A percentile compares a stretch with the other conserved stretches of the same genome.
Conservation (phyloP, 92 coral and sea anemone genomes). For the Palythoa caribaeorum region DNA sequence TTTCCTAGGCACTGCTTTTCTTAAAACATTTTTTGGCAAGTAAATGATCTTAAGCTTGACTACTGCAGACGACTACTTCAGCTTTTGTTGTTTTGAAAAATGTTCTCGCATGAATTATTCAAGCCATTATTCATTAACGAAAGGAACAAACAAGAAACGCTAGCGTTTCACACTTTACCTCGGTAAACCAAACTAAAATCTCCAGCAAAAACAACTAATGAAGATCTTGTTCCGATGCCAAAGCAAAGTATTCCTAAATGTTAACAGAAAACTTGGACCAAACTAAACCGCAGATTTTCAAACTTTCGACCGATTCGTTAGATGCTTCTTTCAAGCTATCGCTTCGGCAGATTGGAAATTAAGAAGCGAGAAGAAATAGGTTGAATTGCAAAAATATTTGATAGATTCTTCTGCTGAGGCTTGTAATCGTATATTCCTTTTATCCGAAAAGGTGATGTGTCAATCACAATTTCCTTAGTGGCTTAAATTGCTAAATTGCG, state of each 20-base stretch:
- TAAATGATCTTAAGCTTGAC: background rate
- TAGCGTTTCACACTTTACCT: conserved; percentile 34
- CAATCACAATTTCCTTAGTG: background rate
- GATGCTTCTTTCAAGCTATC: background rate
- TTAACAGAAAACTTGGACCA: background rate
- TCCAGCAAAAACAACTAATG: background rate
- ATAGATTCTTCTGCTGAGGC: conserved; percentile 9
- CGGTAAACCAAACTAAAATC: background rate
- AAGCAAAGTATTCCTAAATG: background rate
- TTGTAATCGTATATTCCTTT: conserved; percentile 10
- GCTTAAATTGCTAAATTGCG: conserved; percentile 33
- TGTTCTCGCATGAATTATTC: conserved; percentile 32
- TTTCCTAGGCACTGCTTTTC: background rate
- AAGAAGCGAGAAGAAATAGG: background rate
- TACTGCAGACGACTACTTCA: background rate
- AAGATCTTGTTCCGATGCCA: background rate
- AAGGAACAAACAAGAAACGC: conserved; percentile 26
- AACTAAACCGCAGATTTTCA: background rate
- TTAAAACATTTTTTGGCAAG: background rate
- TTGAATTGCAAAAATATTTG: background rate
- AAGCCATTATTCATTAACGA: background rate
- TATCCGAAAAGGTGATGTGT: background rate
- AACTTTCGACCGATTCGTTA: background rate
- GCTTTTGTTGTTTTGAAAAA: conserved; percentile 17
- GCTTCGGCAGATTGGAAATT: background rate